Base-by-base conservation (phyloP, 1,140 invertebrate genomes). In the Hyles vespertilio region DNA sequence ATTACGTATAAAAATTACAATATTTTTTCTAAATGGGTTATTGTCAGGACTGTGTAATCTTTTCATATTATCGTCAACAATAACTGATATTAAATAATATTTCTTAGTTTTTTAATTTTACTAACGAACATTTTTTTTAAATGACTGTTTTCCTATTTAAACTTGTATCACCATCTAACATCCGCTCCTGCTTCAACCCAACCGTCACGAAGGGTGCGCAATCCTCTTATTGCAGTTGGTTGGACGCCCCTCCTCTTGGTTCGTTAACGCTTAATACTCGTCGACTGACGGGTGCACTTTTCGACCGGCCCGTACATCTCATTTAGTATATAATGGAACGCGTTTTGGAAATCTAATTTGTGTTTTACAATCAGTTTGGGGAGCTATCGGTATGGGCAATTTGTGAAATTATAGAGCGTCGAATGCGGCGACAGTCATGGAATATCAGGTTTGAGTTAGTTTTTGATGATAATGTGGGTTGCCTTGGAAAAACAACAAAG, bases 201-300 rank as follows among this genome's bases (percentile, higher is more conserved):
- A 34, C 51, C 56, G 45, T 45, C 58, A 54, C 44, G 75, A 80
- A 84, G 81, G 83, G 81, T 80, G 72, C 72, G 77, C 69, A 83
- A 87, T 87, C 84, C 81, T 84, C 79, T 87, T 85, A 87, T 84
- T 87, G 84, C 84, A 87, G 78, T 67, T 79, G 79, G 81, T 63
- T 84, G 80, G 79, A 58, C 75, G 74, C 59, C 63, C 59, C 68
- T 67, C 62, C 68, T 70, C 73, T 63, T 70, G 76, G 66, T 74
- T 81, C 74, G 86, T 88, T 82, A 87, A 60, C 76, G 73, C 47
- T 8, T 75, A 75, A 75, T 76, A 61, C 74, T 65, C 67, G 69
- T 70, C 34, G 79, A 75, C 81, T 84, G 79, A 84, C 75, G 74
- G 69, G 67, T 84, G 77, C 84, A 87, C 75, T 85, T 84, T 86